phyloP scores from a whole-genome alignment of 2,797 vertebrate genomes.

The Oreochromis grahami region DNA sequence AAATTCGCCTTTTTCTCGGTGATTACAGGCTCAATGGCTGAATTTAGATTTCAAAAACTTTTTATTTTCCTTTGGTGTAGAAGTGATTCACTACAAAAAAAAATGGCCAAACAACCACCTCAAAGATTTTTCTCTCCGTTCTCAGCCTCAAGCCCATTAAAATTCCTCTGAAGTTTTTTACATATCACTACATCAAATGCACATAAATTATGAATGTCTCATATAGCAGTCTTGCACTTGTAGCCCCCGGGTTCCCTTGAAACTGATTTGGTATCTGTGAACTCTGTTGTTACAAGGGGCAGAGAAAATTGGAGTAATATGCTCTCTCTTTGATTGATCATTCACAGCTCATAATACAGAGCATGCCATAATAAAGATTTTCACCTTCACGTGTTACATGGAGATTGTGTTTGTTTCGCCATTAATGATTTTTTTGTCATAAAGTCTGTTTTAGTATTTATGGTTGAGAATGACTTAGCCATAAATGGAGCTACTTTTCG shows the following conservation, averaged over 20 bases:
- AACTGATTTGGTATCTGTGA: constrained; percentile 80
- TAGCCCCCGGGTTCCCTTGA: constrained; percentile 80
- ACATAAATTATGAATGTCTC: constrained; percentile 86
- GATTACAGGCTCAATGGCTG: constrained; percentile 57
- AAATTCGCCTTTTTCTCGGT: constrained; percentile 64
- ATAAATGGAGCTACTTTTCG: constrained; percentile 20
- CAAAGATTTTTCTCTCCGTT: constrained; percentile 59
- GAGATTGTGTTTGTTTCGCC: constrained; percentile 66
- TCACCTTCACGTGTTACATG: constrained; percentile 66
- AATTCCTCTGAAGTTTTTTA: constrained; percentile 82
- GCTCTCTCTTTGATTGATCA: constrained; percentile 75
- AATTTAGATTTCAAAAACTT: constrained; percentile 61
- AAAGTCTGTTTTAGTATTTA: constrained; percentile 59
- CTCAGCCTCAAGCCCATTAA: constrained; percentile 78
- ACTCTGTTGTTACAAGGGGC: constrained; percentile 80
- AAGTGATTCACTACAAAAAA: constrained; percentile 59
- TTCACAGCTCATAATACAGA: constrained; percentile 69
- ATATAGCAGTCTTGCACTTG: constrained; percentile 76
- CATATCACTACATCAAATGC: constrained; percentile 85
- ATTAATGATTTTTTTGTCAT: constrained; percentile 63
- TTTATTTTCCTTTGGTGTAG: constrained; percentile 52
- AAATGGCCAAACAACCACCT: constrained; percentile 68
- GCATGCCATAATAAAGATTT: constrained; percentile 73
- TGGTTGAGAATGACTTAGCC: constrained; percentile 51
- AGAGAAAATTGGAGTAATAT: constrained; percentile 81